Percentiles rank a stretch among this genome's conserved stretches.
Conservation (phyloP, 2,113 vertebrate species). For the Atlantisia rogersi region DNA sequence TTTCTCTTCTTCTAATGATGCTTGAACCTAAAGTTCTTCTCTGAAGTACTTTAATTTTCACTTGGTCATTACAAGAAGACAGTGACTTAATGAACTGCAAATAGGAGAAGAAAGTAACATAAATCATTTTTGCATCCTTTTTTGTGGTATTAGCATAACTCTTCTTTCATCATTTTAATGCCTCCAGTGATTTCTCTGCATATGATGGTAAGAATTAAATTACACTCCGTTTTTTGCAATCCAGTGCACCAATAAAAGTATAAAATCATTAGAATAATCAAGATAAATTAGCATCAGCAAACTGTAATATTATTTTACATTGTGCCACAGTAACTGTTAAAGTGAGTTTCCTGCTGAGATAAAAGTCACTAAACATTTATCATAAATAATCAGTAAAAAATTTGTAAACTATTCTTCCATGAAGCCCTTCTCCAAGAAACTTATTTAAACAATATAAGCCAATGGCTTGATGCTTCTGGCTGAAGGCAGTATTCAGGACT, state of each 20-base stretch:
- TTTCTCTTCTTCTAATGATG: conserved; percentile 86
- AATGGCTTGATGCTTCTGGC: conserved; percentile 22
- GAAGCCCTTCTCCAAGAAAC: background rate
- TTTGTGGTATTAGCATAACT: conserved; percentile 73
- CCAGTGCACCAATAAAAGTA: conserved; percentile 67
- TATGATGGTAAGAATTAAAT: conserved; percentile 70
- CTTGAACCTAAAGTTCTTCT: conserved; percentile 83
- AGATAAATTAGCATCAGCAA: conserved; percentile 68
- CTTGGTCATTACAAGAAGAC: conserved; percentile 84
- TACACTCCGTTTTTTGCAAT: conserved; percentile 58
- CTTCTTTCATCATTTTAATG: conserved; percentile 75
- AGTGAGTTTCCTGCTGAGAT: conserved; percentile 30
- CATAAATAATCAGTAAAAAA: conserved; percentile 17
- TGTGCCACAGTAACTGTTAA: conserved; percentile 16
- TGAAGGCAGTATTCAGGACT: conserved; percentile 41
- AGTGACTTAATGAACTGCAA: conserved; percentile 93
- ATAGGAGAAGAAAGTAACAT: conserved; percentile 84
- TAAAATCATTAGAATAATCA: conserved; percentile 72
- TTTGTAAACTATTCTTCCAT: conserved; percentile 1
- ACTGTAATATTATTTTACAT: conserved; percentile 57
- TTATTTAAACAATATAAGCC: conserved; percentile 35
- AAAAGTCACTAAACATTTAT: conserved; percentile 13
- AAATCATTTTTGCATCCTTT: conserved; percentile 82
- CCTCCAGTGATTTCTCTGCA: conserved; percentile 65
- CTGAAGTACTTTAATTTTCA: conserved; percentile 86